phyloP scores from a whole-genome alignment of 2,797 vertebrate genomes.

The Lepus townsendii region DNA sequence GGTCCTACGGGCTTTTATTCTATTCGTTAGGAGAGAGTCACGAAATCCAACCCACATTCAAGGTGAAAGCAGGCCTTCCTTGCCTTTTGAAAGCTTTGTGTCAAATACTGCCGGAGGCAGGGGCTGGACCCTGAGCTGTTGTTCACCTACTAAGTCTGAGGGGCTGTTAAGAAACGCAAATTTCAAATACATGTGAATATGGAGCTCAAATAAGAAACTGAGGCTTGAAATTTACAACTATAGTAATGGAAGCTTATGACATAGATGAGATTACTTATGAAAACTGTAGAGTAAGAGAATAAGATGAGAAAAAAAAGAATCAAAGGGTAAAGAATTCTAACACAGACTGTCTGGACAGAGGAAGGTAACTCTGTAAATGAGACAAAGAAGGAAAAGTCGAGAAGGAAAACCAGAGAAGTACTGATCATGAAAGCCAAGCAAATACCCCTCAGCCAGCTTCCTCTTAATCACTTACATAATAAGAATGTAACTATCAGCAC shows the following conservation, averaged over 20 bases:
- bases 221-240: neutral
- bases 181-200: neutral
- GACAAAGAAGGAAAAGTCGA: neutral
- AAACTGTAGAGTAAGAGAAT: neutral
- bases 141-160: neutral
- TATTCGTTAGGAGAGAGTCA: neutral
- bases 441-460: neutral
- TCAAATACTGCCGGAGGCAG: neutral
- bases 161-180: neutral
- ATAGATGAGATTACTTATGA: neutral
- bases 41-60: neutral
- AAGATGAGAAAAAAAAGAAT: neutral
- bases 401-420: neutral
- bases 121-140: neutral
- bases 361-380: neutral
- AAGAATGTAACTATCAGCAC: neutral
- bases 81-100: neutral
- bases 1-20: neutral
- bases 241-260: neutral
- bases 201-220: conserved; percentile 6
- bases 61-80: neutral
- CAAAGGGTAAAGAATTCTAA: neutral
- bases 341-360: neutral
- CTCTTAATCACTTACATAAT: neutral
- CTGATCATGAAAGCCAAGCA: neutral